Conservation (phyloP, 2,113 vertebrate genomes). For the Zapus hudsonius region DNA sequence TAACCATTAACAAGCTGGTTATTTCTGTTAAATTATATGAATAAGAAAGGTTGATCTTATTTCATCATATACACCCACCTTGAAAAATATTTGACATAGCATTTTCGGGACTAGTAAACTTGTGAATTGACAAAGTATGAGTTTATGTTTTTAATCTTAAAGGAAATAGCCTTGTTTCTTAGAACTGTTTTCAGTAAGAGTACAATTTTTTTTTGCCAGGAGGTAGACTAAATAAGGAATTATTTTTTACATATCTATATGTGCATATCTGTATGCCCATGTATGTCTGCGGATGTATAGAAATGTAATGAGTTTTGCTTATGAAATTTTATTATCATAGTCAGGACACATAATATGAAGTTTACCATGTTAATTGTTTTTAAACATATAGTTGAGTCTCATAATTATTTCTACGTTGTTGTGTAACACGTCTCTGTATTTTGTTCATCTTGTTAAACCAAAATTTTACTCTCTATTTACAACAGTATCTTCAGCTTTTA, state of each 20-base stretch:
- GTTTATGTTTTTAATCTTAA: conserved; percentile 13
- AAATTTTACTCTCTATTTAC: too few species aligned
- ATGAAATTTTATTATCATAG: too few species aligned
- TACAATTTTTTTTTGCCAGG: neutral
- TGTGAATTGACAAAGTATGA: conserved; percentile 44
- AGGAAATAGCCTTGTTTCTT: neutral
- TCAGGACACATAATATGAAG: too few species aligned
- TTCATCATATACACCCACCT: neutral
- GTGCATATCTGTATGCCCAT: neutral
- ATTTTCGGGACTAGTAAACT: neutral
- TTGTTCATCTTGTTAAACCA: too few species aligned
- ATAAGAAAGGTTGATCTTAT: neutral
- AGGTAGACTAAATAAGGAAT: neutral
- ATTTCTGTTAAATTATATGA: neutral
- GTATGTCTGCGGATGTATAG: too few species aligned
- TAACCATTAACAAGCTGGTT: neutral
- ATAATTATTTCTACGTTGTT: too few species aligned
- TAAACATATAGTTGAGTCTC: too few species aligned
- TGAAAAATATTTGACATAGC: neutral
- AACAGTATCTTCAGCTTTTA: too few species aligned
- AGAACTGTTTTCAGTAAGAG: neutral
- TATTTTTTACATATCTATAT: neutral
- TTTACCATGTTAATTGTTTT: too few species aligned
- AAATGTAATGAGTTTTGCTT: neutral
- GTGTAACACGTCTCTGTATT: too few species aligned